Evolutionary conservation across 2,888 invertebrate genomes (phyloP).

Genomic region (Rhorus exstirpatorius): DNA sequence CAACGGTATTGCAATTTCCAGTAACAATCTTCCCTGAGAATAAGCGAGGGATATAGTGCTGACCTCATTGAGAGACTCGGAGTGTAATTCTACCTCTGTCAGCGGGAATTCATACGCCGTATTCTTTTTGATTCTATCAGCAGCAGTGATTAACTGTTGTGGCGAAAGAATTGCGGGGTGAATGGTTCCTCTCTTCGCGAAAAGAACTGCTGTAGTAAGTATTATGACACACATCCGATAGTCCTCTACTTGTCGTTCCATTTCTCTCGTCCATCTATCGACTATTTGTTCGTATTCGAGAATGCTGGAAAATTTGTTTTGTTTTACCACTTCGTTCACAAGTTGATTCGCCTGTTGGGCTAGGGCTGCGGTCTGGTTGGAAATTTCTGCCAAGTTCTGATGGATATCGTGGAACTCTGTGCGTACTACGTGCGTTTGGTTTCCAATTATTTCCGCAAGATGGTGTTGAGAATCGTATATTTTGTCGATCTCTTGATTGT

Average conservation of each 20-base stretch:
- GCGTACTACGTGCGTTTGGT: too few relatives aligned
- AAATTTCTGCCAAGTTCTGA: too few relatives aligned
- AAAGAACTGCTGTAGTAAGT: constrained; percentile 44
- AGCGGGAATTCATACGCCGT: neutral
- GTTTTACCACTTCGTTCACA: too few relatives aligned
- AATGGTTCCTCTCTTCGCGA: constrained; percentile 37
- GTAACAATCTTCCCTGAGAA: neutral
- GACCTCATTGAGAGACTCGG: neutral
- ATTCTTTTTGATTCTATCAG: neutral
- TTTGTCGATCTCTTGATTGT: constrained; percentile 29
- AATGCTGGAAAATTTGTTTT: too few relatives aligned
- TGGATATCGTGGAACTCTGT: too few relatives aligned
- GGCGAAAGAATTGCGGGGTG: constrained; percentile 24
- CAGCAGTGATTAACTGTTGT: neutral
- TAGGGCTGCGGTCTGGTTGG: too few relatives aligned
- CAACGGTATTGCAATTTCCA: neutral
- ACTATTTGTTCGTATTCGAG: too few relatives aligned
- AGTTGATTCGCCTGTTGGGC: too few relatives aligned
- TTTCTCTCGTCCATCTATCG: neutral
- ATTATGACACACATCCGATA: neutral
- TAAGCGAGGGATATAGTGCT: neutral
- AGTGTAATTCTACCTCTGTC: neutral
- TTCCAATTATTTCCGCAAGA: too few relatives aligned
- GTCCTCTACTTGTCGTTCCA: neutral
- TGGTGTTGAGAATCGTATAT: neutral